Base-by-base conservation (phyloP, 2,113 vertebrate genomes). In the Orcinus orca region DNA sequence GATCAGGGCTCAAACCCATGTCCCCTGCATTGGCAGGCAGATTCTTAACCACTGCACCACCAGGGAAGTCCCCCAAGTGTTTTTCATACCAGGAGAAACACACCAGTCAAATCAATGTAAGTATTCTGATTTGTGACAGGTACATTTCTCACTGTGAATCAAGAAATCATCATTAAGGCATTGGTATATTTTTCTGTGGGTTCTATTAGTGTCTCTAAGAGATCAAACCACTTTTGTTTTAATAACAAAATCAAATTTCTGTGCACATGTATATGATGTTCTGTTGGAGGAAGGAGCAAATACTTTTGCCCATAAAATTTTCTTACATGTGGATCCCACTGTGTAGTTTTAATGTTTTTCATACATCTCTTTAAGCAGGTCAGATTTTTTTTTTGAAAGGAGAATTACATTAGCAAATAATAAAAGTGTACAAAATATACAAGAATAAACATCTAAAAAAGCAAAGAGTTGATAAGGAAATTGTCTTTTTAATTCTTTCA, bases 331-430 rank as follows among this genome's bases (percentile, higher is more conserved):
- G 50, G 87, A 58, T 90, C 74, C 36, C 58, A 47, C 41, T 47
- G 47, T 47, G 8, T 70, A 5, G 53, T 91, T 85, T 77, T 26
- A 77, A 41, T 38, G n/a, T 11, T 70, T 26, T 70, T 38, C 36
- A 68, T 84, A 60, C 50, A 62, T 77, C 84, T 14, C 38, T 33
- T 71, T 80, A 62, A 67, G 60, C 47, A 86, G 85, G 41, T 92
- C n/a, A 80, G 29, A 63, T 44, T 68, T 74, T 73, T 77, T 77
- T 92, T 70, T 55, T 13, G 17, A 65, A 71, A 71, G 20, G 29
- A 67, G 47, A 88, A 92, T 74, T 74, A 44, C 18, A 92, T 81
- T 92, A 77, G 33, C 41, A 86, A 95, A 90, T 60, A 88, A 73
- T 71, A 81, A 67, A 53, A 82, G 60, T 60, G 7, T 50, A 31